Base-by-base conservation (phyloP, 2,888 invertebrate genomes). In the Proisotoma minuta region DNA sequence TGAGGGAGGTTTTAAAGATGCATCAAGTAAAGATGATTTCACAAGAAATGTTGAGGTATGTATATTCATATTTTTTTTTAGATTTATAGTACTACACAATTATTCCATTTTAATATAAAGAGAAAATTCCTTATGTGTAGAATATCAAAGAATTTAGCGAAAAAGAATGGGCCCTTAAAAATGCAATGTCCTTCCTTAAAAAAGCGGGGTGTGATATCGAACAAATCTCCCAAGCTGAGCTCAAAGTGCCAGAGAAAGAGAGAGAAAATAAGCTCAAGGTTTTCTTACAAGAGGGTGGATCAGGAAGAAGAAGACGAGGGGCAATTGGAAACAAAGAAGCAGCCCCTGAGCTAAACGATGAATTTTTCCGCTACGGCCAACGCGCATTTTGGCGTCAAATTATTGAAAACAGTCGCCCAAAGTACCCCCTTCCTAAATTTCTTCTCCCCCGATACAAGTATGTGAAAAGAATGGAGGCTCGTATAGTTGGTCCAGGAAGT, bases 401-500 rank as follows among this genome's bases (percentile, higher is more conserved):
- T 1, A 50, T 65, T 2, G 52, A 59, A 23, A 57, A 59, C 24
- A 65, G 59, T 40, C 59, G 62, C 12, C 65, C 65, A 5, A 43
- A 56, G 1, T 65, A 62, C 39, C 65, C 62, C 8, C 57, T 65
- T 2, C 59, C 65, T 2, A 23, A 60, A 22, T 65, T 65, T 27
- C 62, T 65, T 24, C 60, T 62, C 23, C 59, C 62, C 2, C 18
- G 59, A 15, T 53, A 59, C 48, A 28, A 24, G 47, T 57, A 62
- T 40, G 28, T 62, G 3, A 62, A 57, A 40, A 59, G 50, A 20
- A 53, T 62, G 1, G 62, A 65, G 23, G 27, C 39, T 1, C 39
- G 56, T 24, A 48, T 65, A 27, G 57, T 65, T 5, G 65, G 65
- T 0, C 65, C 65, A 12, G 65, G 65, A 18, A 62, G 57, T 22